Evolutionary conservation across 2,888 invertebrate species (phyloP).

Genomic region (Phanerotoma sp.): DNA sequence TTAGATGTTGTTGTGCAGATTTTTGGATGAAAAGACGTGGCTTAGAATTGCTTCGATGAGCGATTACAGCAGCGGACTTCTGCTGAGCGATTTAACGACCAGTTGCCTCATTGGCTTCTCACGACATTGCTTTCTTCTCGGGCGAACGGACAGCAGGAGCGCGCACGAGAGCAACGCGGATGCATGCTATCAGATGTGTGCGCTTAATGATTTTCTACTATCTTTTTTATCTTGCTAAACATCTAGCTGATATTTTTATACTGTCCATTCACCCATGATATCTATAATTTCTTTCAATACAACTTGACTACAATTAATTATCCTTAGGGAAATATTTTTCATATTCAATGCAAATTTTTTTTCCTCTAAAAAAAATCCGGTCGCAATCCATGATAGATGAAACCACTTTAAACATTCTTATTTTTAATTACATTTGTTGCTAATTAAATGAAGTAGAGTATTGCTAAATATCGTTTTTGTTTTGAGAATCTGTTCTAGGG

Average conservation of each 20-base stretch:
- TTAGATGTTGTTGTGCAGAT: background rate
- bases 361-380: too few relatives aligned
- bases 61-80: slow-evolving; percentile 17
- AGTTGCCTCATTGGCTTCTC: slow-evolving; percentile 47
- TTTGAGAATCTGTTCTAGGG: too few relatives aligned
- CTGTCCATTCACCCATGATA: too few relatives aligned
- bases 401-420: too few relatives aligned
- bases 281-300: too few relatives aligned
- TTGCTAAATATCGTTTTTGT: too few relatives aligned
- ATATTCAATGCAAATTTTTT: too few relatives aligned
- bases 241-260: background rate
- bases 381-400: too few relatives aligned
- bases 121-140: slow-evolving; percentile 35
- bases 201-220: background rate
- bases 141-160: slow-evolving; percentile 2
- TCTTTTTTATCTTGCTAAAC: slow-evolving; percentile 2
- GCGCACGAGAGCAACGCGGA: slow-evolving; percentile 8
- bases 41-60: background rate
- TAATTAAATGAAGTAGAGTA: too few relatives aligned
- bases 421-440: too few relatives aligned
- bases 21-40: background rate
- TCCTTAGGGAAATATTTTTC: background rate
- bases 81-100: slow-evolving; percentile 39
- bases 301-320: too few relatives aligned
- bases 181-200: background rate